These are phyloP conservation scores for Rostratula benghalensis DNA, from an alignment of 2,113 vertebrate genomes.

Conservation along the genomic window DNA sequence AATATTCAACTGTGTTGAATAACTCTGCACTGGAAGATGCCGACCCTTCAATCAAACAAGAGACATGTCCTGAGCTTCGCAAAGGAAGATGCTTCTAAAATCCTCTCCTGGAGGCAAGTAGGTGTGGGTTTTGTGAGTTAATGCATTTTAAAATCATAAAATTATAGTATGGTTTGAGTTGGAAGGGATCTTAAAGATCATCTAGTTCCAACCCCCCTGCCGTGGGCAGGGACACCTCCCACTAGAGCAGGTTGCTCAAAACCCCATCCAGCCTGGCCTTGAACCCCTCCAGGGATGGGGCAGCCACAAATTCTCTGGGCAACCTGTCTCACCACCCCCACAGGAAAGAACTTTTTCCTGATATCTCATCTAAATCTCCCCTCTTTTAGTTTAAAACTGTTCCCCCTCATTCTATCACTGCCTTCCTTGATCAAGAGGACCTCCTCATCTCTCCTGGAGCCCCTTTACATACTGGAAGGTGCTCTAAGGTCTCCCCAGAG, in stretches of 20 bases:
- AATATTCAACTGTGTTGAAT: background rate
- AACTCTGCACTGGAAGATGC: background rate
- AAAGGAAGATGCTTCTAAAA: background rate
- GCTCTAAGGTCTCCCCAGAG: no score
- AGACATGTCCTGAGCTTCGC: background rate
- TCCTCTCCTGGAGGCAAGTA: background rate
- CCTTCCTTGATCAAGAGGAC: no score
- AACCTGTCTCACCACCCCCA: background rate
- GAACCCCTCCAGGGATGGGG: background rate
- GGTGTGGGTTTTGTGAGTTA: background rate
- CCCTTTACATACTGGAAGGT: no score
- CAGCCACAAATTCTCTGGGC: background rate
- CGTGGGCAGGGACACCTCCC: background rate
- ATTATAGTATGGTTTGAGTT: background rate
- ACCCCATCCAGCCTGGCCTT: background rate
- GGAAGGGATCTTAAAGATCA: background rate
- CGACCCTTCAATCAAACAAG: background rate
- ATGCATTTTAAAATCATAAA: background rate
- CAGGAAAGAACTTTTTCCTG: no score
- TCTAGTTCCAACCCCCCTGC: background rate
- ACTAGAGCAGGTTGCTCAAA: background rate
- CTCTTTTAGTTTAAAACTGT: no score
- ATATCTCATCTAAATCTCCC: no score
- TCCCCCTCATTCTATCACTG: no score
- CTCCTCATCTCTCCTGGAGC: no score